These are phyloP conservation scores for Hippopotamyrus pictus DNA, from an alignment of 2,797 vertebrate genomes.

Conservation along the genomic window DNA sequence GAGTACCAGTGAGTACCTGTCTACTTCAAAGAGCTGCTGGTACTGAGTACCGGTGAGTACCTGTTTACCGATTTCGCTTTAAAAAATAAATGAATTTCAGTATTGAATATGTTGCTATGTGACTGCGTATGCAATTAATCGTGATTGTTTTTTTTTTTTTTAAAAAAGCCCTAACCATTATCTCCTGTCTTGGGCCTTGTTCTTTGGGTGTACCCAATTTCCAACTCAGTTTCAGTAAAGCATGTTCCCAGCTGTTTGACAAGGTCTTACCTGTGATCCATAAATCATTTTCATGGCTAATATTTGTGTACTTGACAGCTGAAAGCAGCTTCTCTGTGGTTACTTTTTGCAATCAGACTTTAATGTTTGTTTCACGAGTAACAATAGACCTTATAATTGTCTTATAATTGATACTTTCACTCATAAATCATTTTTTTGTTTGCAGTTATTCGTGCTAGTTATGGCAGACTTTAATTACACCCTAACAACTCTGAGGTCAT, in stretches of 20 bases:
- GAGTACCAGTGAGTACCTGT: neutral
- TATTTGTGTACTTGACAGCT: neutral
- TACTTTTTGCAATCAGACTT: neutral
- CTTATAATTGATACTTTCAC: neutral
- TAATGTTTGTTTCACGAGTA: neutral
- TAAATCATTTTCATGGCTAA: neutral
- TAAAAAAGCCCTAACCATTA: neutral
- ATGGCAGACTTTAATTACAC: neutral
- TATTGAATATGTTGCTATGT: neutral
- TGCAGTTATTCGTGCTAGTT: neutral
- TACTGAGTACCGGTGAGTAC: neutral
- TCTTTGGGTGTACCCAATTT: neutral
- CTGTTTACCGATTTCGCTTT: neutral
- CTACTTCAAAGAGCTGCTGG: too few species aligned
- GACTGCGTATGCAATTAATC: neutral
- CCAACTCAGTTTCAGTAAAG: neutral
- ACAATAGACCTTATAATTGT: neutral
- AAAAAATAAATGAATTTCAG: neutral
- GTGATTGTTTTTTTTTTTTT: neutral
- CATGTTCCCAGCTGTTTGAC: neutral
- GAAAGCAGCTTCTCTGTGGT: neutral
- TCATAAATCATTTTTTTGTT: neutral
- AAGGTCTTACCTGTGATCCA: neutral
- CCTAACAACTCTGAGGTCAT: neutral
- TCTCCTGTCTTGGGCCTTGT: neutral